phyloP scores from a whole-genome alignment of 1,140 invertebrate genomes.

The Drosophila sulfurigaster region DNA sequence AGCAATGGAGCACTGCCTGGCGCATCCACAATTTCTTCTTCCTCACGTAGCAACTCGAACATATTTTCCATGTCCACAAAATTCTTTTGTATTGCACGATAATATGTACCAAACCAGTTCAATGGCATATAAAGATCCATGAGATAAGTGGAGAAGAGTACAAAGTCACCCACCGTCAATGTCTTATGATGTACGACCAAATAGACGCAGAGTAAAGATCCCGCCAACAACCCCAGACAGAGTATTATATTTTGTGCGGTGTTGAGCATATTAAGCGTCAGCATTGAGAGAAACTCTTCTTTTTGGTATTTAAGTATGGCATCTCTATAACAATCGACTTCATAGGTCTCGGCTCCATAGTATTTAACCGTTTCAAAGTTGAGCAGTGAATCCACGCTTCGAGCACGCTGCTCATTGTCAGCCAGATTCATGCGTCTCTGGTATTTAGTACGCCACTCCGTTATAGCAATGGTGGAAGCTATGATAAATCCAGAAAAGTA shows the following conservation, averaged over 20 bases:
- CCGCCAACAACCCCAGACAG: slow-evolving; percentile 93
- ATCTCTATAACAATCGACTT: slow-evolving; percentile 93
- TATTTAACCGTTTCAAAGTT: slow-evolving; percentile 99
- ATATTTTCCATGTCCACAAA: slow-evolving; percentile 99
- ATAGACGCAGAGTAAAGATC: slow-evolving; percentile 94
- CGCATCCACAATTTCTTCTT: slow-evolving; percentile 94
- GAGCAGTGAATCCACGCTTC: slow-evolving; percentile 97
- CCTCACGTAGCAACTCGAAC: slow-evolving; percentile 96
- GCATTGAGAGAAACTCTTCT: slow-evolving; percentile 94
- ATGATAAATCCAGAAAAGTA: slow-evolving; percentile 49
- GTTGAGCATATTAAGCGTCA: slow-evolving; percentile 95
- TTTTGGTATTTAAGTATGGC: slow-evolving; percentile 93
- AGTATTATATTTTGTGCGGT: slow-evolving; percentile 95
- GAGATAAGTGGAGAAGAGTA: slow-evolving; percentile 97
- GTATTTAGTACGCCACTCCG: slow-evolving; percentile 98
- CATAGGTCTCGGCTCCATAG: slow-evolving; percentile 96
- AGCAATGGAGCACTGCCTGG: slow-evolving; percentile 90
- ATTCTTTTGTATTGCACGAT: slow-evolving; percentile 97
- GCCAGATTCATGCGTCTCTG: slow-evolving; percentile 96
- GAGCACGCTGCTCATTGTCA: slow-evolving; percentile 95
- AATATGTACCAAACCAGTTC: slow-evolving; percentile 99
- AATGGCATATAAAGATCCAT: slow-evolving; percentile 97
- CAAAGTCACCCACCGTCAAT: slow-evolving; percentile 96
- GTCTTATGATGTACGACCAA: slow-evolving; percentile 89
- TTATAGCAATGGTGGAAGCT: slow-evolving; percentile 94